Percentiles rank a stretch among this genome's conserved stretches.
phyloP scores from a whole-genome alignment of 2,113 vertebrate species.

The Thalassarche chlororhynchos region DNA sequence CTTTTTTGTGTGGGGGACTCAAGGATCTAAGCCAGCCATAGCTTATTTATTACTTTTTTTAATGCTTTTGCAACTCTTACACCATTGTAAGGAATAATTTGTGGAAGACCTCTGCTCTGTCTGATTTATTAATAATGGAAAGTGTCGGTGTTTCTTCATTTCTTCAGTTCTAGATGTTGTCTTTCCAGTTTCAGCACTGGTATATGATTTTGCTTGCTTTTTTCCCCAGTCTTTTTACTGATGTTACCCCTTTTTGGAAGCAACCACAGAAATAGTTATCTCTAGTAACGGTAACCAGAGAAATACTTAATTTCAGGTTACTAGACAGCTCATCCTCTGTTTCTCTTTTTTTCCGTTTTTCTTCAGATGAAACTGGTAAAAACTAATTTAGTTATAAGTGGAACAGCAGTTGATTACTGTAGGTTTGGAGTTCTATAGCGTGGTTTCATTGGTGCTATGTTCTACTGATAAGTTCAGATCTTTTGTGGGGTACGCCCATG shows the following conservation, averaged over 20 bases:
- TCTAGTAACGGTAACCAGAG: background rate
- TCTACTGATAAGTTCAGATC: background rate
- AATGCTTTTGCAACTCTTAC: background rate
- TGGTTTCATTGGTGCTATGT: background rate
- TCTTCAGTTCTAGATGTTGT: background rate
- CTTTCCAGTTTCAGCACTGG: background rate
- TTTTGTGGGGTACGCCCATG: background rate
- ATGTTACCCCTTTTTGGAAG: background rate
- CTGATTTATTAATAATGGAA: background rate
- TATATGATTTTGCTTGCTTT: background rate
- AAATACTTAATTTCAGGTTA: background rate
- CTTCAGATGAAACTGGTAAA: background rate
- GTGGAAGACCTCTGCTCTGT: background rate
- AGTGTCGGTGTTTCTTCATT: background rate
- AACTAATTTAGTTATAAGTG: background rate
- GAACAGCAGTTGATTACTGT: background rate
- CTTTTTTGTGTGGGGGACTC: background rate
- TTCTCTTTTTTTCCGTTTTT: background rate
- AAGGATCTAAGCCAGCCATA: background rate
- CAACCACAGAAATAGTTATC: background rate
- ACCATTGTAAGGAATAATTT: background rate
- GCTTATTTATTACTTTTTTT: background rate
- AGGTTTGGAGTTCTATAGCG: fast-evolving
- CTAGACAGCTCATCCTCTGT: background rate
- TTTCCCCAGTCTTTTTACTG: background rate